phyloP scores from a whole-genome alignment of 1,140 invertebrate species.

The Akabosia matsudoensis region DNA sequence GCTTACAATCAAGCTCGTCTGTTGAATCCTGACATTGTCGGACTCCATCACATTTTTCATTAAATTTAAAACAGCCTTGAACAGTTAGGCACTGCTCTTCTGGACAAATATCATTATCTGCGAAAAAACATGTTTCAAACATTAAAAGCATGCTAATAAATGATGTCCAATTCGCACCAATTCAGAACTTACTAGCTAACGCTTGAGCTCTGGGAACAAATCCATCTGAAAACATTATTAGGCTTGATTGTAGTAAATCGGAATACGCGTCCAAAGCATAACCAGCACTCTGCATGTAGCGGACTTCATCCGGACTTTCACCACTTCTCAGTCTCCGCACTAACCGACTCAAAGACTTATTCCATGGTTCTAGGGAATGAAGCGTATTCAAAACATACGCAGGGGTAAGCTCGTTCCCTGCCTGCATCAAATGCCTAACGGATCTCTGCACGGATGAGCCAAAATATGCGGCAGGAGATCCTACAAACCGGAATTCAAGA shows the following conservation, averaged over 20 bases:
- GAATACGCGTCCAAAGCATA: constrained; percentile 50
- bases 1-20: constrained; percentile 55
- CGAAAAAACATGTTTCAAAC: too few relatives aligned
- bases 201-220: constrained; percentile 47
- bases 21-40: constrained; percentile 52
- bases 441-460: constrained; percentile 50
- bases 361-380: constrained; percentile 51
- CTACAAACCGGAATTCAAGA: constrained; percentile 50
- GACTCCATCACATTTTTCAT: constrained; percentile 52
- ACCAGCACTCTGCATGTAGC: constrained; percentile 52
- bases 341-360: constrained; percentile 44
- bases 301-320: constrained; percentile 49
- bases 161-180: not conserved
- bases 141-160: not conserved
- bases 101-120: constrained; percentile 18
- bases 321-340: constrained; percentile 51
- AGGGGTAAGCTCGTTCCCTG: constrained; percentile 53
- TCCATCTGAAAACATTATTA: constrained; percentile 54
- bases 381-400: constrained; percentile 50
- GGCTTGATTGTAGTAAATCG: constrained; percentile 46
- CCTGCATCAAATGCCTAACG: constrained; percentile 51
- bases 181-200: not conserved
- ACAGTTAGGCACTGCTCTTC: constrained; percentile 12
- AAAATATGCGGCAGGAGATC: constrained; percentile 52
- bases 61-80: constrained; percentile 1